Evolutionary conservation across 2,113 vertebrate species (phyloP).

Genomic region (Aramus guarauna): DNA sequence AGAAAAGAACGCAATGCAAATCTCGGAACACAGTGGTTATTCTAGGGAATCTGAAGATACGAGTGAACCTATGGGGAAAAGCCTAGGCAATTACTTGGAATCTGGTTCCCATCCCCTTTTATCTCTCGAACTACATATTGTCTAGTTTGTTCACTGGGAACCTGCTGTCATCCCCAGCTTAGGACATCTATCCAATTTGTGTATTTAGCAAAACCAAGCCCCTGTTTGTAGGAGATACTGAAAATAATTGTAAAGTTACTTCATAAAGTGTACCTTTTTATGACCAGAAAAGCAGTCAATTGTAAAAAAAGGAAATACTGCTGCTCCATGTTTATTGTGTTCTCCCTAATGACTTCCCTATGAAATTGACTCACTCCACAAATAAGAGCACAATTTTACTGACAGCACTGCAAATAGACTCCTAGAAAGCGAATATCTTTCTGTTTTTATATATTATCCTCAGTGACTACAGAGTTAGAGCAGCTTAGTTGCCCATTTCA

Average conservation of each 20-base stretch:
- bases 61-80: background rate
- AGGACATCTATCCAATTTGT: background rate
- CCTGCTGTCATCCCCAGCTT: background rate
- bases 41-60: background rate
- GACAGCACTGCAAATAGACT: background rate
- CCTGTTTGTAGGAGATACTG: background rate
- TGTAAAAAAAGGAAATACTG: background rate
- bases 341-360: background rate
- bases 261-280: background rate
- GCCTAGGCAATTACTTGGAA: background rate
- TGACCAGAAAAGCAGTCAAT: background rate
- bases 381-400: background rate
- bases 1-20: background rate
- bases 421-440: background rate
- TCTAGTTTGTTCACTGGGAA: background rate
- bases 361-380: background rate
- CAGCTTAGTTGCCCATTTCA: background rate
- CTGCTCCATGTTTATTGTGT: background rate
- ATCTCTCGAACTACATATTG: background rate
- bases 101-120: background rate
- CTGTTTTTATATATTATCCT: background rate
- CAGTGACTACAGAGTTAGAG: background rate
- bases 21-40: background rate
- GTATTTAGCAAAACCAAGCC: background rate
- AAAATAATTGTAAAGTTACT: background rate